Evolutionary conservation across 2,113 vertebrate species (phyloP).

Genomic region (Hemibagrus wyckioides): DNA sequence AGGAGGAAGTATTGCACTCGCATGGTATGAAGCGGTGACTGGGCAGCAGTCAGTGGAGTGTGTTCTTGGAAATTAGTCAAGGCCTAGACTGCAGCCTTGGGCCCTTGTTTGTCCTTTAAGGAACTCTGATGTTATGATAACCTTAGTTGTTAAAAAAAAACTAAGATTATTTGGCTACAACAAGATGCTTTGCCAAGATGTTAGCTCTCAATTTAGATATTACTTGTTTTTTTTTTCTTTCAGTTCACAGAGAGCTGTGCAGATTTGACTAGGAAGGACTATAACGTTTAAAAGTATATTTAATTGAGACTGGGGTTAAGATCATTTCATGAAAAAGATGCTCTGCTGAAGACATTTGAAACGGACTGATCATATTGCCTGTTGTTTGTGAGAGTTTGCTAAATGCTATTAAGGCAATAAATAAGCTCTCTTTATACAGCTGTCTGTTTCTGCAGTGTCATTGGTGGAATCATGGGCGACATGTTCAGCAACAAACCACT

Average conservation of each 20-base stretch:
- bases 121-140: neutral
- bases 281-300: neutral
- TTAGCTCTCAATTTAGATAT: neutral
- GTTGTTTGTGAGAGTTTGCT: neutral
- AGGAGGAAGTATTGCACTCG: slow-evolving; percentile 58
- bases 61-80: neutral
- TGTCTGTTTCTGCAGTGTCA: neutral
- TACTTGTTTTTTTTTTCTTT: neutral
- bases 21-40: slow-evolving; percentile 61
- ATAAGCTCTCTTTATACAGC: neutral
- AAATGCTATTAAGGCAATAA: neutral
- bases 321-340: neutral
- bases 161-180: neutral
- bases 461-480: neutral
- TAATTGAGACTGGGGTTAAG: neutral
- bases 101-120: neutral
- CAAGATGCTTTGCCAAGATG: neutral
- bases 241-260: neutral
- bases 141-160: slow-evolving; percentile 2
- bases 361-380: neutral
- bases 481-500: neutral
- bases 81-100: neutral
- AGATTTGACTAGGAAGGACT: neutral
- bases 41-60: neutral
- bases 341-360: neutral